A percentile compares a stretch with the other conserved stretches of the same genome.
These are phyloP conservation scores for Pseudomyrmex cubaensis DNA, from an alignment of 1,140 invertebrate species.

Conservation along the genomic window DNA sequence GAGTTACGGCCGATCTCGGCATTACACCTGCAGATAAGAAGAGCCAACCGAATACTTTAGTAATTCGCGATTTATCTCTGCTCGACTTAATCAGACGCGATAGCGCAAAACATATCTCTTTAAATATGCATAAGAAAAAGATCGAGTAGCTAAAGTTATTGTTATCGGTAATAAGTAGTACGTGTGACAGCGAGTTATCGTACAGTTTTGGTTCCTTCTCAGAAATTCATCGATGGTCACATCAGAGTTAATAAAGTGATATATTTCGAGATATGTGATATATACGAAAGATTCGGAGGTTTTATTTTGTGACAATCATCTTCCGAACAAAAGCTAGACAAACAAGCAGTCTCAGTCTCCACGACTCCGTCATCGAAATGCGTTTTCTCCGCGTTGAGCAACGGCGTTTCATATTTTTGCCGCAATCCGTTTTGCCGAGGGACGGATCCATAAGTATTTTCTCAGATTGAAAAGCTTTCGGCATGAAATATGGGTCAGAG, in stretches of 20 bases:
- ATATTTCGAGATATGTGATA: neutral
- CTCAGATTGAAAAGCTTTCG: conserved; percentile 85
- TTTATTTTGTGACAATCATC: neutral
- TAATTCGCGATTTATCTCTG: conserved; percentile 43
- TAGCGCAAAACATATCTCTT: neutral
- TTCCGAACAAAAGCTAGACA: conserved; percentile 19
- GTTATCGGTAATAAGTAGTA: neutral
- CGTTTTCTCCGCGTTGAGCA: conserved; percentile 25
- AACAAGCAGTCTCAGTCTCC: conserved; percentile 46
- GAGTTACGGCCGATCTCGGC: conserved; percentile 35
- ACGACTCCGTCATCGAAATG: conserved; percentile 50
- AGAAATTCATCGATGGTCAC: neutral
- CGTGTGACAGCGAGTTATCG: neutral
- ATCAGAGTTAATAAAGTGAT: neutral
- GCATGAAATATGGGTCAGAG: conserved; percentile 85
- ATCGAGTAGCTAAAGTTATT: too few relatives aligned
- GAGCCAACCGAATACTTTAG: conserved; percentile 39
- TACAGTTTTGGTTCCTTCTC: neutral
- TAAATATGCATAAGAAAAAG: neutral
- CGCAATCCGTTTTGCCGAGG: conserved; percentile 35
- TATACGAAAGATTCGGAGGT: neutral
- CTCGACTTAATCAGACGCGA: conserved; percentile 35
- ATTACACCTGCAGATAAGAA: conserved; percentile 45
- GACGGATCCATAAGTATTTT: conserved; percentile 82
- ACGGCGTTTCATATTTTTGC: conserved; percentile 53